A percentile compares a stretch with the other conserved stretches of the same genome.
These are phyloP conservation scores for Sisyra nigra DNA, from an alignment of 2,888 invertebrate genomes.

Conservation along the genomic window DNA sequence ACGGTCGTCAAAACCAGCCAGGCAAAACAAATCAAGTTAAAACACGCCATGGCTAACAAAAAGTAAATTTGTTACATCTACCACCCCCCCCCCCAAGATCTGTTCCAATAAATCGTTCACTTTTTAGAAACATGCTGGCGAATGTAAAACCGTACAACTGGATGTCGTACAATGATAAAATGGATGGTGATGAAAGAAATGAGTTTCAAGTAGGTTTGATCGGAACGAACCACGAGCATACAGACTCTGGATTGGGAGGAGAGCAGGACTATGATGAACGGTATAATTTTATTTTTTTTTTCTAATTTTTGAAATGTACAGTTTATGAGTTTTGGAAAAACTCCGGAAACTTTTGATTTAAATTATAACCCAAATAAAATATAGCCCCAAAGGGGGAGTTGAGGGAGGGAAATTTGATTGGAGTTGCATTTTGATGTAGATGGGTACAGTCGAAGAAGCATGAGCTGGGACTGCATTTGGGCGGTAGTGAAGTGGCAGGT, in stretches of 20 bases:
- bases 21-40: conserved; percentile 40
- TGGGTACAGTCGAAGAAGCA: neutral
- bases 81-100: too few relatives aligned
- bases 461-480: neutral
- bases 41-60: conserved; percentile 17
- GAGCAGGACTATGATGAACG: conserved; percentile 61
- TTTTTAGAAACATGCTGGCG: neutral
- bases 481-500: neutral
- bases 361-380: too few relatives aligned
- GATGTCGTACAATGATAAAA: too few relatives aligned
- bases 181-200: conserved; percentile 11
- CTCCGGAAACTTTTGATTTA: too few relatives aligned
- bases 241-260: conserved; percentile 59
- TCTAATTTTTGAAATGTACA: too few relatives aligned
- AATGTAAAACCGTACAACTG: too few relatives aligned
- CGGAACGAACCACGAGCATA: conserved; percentile 55
- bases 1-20: conserved; percentile 66
- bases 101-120: too few relatives aligned
- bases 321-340: too few relatives aligned
- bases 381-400: too few relatives aligned
- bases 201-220: neutral
- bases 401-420: conserved; percentile 46
- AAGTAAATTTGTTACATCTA: conserved; percentile 13
- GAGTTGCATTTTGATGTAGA: neutral
- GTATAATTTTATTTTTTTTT: neutral